These are phyloP conservation scores for Melinaea menophilus DNA, from an alignment of 2,888 invertebrate genomes.

Conservation along the genomic window DNA sequence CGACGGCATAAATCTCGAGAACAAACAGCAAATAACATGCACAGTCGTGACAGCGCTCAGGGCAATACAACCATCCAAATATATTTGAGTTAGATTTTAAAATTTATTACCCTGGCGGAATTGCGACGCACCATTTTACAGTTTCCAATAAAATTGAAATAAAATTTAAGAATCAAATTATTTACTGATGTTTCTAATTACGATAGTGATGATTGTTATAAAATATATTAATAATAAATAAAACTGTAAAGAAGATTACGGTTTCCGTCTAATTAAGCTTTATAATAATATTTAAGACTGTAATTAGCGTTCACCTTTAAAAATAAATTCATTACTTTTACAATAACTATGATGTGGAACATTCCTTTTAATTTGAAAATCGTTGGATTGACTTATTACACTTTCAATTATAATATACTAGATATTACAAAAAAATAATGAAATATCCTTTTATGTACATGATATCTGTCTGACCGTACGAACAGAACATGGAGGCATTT, in stretches of 20 bases:
- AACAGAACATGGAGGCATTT: conserved; percentile 24
- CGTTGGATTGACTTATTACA: too few species aligned
- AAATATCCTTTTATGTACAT: conserved; percentile 4
- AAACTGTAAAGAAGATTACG: background rate
- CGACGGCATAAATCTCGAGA: conserved; percentile 24
- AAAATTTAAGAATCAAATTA: background rate
- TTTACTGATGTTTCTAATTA: background rate
- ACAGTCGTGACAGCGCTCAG: conserved; percentile 8
- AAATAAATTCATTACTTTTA: too few species aligned
- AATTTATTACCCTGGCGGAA: conserved; percentile 21
- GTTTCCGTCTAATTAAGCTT: background rate
- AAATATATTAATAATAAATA: background rate
- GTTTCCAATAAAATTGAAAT: background rate
- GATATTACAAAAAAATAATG: background rate
- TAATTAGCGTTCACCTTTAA: too few species aligned
- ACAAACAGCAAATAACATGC: conserved; percentile 25
- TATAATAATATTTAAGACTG: background rate
- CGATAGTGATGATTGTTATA: background rate
- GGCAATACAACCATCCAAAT: conserved; percentile 18
- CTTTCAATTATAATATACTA: too few species aligned
- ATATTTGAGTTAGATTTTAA: conserved; percentile 22
- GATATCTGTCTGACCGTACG: conserved; percentile 19
- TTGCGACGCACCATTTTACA: conserved; percentile 21
- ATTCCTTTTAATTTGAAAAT: too few species aligned
- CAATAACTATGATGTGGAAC: too few species aligned